phyloP scores from a whole-genome alignment of 2,888 invertebrate species.

The Sesia bembeciformis region DNA sequence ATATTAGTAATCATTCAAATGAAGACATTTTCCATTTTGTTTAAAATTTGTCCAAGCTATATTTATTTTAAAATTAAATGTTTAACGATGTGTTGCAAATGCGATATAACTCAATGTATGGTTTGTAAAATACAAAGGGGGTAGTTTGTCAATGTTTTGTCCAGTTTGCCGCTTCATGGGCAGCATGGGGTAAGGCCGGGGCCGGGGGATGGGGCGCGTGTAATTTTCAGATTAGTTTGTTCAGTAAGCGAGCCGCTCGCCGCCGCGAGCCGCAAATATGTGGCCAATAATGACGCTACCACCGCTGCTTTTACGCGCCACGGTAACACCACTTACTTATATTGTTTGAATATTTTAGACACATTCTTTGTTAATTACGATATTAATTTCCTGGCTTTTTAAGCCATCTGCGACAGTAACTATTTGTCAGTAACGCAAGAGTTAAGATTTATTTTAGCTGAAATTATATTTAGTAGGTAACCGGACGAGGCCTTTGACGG shows the following conservation, averaged over 20 bases:
- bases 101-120: not conserved
- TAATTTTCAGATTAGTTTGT: conserved; percentile 73
- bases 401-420: too few relatives aligned
- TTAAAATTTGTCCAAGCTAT: too few relatives aligned
- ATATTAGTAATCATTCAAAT: too few relatives aligned
- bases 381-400: too few relatives aligned
- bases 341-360: not conserved
- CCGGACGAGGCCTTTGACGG: too few relatives aligned
- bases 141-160: conserved; percentile 40
- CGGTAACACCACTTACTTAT: not conserved
- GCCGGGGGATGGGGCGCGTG: conserved; percentile 24
- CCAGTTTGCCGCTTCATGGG: conserved; percentile 30
- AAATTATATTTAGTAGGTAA: too few relatives aligned
- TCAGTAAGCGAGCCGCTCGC: conserved; percentile 41
- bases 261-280: conserved; percentile 41
- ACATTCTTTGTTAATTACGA: not conserved
- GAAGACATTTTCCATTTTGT: too few relatives aligned
- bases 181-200: conserved; percentile 13
- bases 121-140: not conserved
- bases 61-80: not conserved
- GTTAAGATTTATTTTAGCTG: too few relatives aligned
- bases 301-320: conserved; percentile 7
- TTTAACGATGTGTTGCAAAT: not conserved
- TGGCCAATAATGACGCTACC: conserved; percentile 43
- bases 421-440: too few relatives aligned